Evolutionary conservation across 2,113 vertebrate species (phyloP).

Genomic region (Anolis carolinensis): DNA sequence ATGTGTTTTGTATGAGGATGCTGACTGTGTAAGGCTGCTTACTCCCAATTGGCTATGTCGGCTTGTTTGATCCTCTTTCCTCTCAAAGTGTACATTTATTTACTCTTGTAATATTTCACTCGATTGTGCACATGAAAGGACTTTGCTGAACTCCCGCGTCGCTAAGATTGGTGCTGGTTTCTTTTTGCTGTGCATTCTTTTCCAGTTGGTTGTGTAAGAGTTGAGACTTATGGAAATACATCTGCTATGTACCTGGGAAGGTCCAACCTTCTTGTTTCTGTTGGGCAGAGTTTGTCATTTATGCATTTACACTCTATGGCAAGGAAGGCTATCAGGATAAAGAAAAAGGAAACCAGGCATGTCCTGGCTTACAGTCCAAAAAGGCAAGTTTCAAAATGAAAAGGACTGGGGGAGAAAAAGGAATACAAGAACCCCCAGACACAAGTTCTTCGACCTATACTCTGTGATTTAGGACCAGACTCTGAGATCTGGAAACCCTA

Average conservation of each 20-base stretch:
- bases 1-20: constrained; percentile 41
- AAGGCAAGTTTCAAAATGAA: too few relatives aligned
- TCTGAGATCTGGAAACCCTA: too few relatives aligned
- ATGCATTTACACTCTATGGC: too few relatives aligned
- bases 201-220: background rate
- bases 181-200: constrained; percentile 19
- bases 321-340: too few relatives aligned
- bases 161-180: background rate
- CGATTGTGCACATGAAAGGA: constrained; percentile 14
- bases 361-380: too few relatives aligned
- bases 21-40: constrained; percentile 41
- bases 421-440: too few relatives aligned
- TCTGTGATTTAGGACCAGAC: too few relatives aligned
- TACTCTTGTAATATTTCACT: background rate
- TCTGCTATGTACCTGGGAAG: background rate
- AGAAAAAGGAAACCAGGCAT: background rate
- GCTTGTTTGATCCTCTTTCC: constrained; percentile 8
- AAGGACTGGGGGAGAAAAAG: too few relatives aligned
- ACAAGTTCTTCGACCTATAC: too few relatives aligned
- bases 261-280: background rate
- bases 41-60: constrained; percentile 47
- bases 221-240: background rate
- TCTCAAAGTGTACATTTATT: constrained; percentile 9
- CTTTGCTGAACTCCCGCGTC: constrained; percentile 13
- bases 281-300: background rate